Base-by-base conservation (phyloP, 2,888 invertebrate genomes). In the Marronus borbonicus region DNA sequence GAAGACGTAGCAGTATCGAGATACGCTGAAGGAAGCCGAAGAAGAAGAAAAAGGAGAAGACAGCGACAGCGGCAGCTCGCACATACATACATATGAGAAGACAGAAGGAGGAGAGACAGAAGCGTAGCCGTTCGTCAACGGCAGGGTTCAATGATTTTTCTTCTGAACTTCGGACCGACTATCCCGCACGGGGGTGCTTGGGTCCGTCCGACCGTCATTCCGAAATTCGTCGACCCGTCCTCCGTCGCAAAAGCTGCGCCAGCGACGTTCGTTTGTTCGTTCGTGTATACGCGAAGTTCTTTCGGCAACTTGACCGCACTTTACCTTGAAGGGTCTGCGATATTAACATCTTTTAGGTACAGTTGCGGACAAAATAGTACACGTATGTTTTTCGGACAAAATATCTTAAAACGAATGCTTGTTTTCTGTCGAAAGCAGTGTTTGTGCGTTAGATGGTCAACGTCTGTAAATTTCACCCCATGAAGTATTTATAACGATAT, bases 111-210 rank as follows among this genome's bases (percentile, higher is more conserved):
- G 70, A 65, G 68, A 36, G 50, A 68, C 68, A 50, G 50, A 50
- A 68, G 49, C 50, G 50, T 50, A 49, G 36, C 58, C 72, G 36
- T 39, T 8, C 17, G 55, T 44, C 44, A 58, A 36, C 31, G 31
- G 55, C 20, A 58, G 58, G 60, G 72, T 74, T 74, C 72, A 74
- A 74, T 44, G 72, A 74, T 39, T 44, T 74, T 74, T 74, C 58
- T 62, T 24, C 60, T 60, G 60, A 74, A 74, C 72, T 74, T 60
- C 55, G 60, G 20, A 39, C 24, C 31, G 60, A 44, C 60, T 55
- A 60, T 60, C 44, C 44, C 72, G 36, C 36, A 55, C 20, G 62
- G 72, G 60, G 49, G 49, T 68, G 68, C 50, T 28, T 62, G 31
- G 28, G 28, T 28, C 50, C 68, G 68, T 65, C 65, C 65, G 50